Base-by-base conservation (phyloP, 2,113 vertebrate genomes). In the Clarias magur region DNA sequence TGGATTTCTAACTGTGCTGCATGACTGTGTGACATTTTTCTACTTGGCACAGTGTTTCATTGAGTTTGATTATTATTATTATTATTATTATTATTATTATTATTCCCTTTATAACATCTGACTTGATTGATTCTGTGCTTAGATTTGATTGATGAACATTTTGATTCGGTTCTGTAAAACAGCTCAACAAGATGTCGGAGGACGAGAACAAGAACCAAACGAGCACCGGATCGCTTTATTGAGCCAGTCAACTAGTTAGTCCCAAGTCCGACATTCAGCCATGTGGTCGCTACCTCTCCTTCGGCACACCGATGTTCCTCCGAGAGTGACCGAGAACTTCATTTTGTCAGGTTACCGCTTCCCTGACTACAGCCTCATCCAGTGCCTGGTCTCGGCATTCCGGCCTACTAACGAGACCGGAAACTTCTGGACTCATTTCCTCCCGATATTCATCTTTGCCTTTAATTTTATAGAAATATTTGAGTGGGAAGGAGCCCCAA, bases 371-470 rank as follows among this genome's bases (percentile, higher is more conserved):
- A 95, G 94, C 90, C 90, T 95, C 42, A 68, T 82, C n/a, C 94
- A 96, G n/a, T 96, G 95, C 90, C 89, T 96, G n/a, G 82, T 89
- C 5, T 96, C 95, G 0, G 96, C 95, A 0, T 95, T 96, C 92
- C 92, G 92, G 59, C 94, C 94, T 34, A 96, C 96, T 87, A 96
- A 96, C 6, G 96, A 96, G 82, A 96, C 95, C 0, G 95, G 95
- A 38, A 96, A 96, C 91, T 96, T 96, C 93, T 96, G 96, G 95
- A 96, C 95, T 0, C 96, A 96, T 89, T 96, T 96, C 92, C 94
- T 96, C 6, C 94, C 95, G 0, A 90, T 96, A 21, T 96, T 96
- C 42, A 63, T 96, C 34, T 96, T 95, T 67, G 86, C 86, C 0
- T 95, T 94, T 87, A 91, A 94, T 34, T 95, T 95, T 12, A 85